Conservation (phyloP, 2,113 vertebrate species). For the Cyphotilapia sp. region DNA sequence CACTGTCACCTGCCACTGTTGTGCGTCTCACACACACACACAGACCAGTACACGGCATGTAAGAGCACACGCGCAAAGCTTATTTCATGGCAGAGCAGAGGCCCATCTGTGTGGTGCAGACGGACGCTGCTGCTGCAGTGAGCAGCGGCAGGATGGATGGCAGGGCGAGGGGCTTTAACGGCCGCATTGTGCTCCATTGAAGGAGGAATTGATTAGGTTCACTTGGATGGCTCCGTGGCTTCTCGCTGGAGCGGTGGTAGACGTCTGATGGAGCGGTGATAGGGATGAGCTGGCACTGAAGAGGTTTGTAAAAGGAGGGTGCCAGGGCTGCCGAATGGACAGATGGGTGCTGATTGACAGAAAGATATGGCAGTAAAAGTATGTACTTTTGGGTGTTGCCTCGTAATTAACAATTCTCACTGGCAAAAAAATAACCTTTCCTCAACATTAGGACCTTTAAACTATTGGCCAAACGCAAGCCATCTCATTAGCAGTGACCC, state of each 20-base stretch:
- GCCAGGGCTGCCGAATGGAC: not conserved
- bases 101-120: constrained; percentile 50
- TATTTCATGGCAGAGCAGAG: constrained; percentile 60
- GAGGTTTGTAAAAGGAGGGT: not conserved
- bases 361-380: not conserved
- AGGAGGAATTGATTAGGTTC: constrained; percentile 57
- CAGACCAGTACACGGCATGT: not conserved
- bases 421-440: not conserved
- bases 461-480: not conserved
- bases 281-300: constrained; percentile 39
- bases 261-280: constrained; percentile 42
- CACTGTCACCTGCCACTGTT: not conserved
- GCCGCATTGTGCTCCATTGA: constrained; percentile 39
- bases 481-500: not conserved
- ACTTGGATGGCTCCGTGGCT: constrained; percentile 28
- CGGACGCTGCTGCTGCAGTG: constrained; percentile 17
- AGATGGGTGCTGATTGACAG: constrained; percentile 28
- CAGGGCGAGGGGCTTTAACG: constrained; percentile 23
- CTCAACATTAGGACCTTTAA: not conserved
- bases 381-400: not conserved
- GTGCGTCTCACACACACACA: not conserved
- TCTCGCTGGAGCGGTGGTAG: constrained; percentile 7
- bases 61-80: not conserved
- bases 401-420: not conserved
- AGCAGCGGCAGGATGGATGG: constrained; percentile 31